Evolutionary conservation across 2,888 invertebrate species (phyloP), one percentile per base, ranked within the genome.

Genomic region (Drosophila mulleri): DNA sequence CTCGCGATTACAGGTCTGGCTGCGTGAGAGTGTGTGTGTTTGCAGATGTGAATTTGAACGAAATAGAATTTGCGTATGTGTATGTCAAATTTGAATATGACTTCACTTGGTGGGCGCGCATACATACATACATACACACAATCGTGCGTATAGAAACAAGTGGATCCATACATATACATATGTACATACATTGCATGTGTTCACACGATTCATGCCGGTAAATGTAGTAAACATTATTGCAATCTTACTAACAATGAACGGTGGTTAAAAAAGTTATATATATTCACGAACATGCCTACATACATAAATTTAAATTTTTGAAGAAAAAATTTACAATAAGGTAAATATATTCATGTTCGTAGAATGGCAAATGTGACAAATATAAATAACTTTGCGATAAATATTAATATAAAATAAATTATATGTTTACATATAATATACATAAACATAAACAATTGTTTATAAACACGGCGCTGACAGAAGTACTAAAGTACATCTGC

Each of bases 221-320:
- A 67, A 56, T 29, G 29, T 32, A 23, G 45, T 66, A 66, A 66
- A 53, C 65, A 53, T 16, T 35, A 11, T 32, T 64, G 23, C 23
- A 53, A 26, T 23, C 52, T 18, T 20, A 16, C 54, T n/a, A 35
- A 41, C 39, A 54, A 66, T 12, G 8, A 14, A 45, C 20, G n/a
- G 8, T 8, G 2, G 12, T 45, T 64, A 41, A 12, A 16, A 39
- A 44, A 7, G 14, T 14, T 16, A n/a, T 41, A n/a, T 42, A 6
- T 44, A 29, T 23, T 20, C n/a, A 18, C n/a, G 26, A 5, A 16
- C 23, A 35, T 53, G n/a, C 23, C 29, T 29, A 29, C 29, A 8
- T 29, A 7, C 8, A 37, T 14, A 14, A 26, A n/a, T 3, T 1
- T 16, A 16, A 14, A 52, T 20, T 35, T 52, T 8, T 2, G 3